Conservation (phyloP, 1,140 invertebrate species). For the Elysia chlorotica region DNA sequence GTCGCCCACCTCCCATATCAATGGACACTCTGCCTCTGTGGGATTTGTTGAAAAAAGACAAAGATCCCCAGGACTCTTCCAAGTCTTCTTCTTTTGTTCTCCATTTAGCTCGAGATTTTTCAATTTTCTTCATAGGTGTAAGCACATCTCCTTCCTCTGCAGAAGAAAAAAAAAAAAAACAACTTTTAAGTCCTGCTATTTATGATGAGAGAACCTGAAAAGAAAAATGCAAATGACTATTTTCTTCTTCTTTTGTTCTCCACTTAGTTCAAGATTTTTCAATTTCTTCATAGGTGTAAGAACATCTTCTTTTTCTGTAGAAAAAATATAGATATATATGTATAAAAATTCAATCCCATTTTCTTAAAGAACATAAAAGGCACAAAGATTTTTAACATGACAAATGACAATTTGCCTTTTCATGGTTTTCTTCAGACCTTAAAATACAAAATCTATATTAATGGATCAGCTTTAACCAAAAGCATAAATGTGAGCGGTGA, state of each 20-base stretch:
- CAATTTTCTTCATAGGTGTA: conserved; percentile 53
- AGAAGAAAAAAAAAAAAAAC: too few relatives aligned
- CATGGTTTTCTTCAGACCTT: too few relatives aligned
- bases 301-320: conserved; percentile 16
- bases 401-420: conserved; percentile 59
- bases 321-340: too few relatives aligned
- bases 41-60: conserved; percentile 57
- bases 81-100: conserved; percentile 41
- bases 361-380: too few relatives aligned
- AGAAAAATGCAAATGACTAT: conserved; percentile 59
- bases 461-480: too few relatives aligned
- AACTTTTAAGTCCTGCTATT: too few relatives aligned
- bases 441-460: too few relatives aligned
- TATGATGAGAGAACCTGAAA: too few relatives aligned
- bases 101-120: conserved; percentile 49
- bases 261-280: conserved; percentile 48
- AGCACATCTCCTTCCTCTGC: conserved; percentile 16
- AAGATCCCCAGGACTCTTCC: conserved; percentile 60
- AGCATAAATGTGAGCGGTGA: too few relatives aligned
- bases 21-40: conserved; percentile 58
- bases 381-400: too few relatives aligned
- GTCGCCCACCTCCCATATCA: conserved; percentile 56
- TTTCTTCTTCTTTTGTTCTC: conserved; percentile 48
- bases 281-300: conserved; percentile 52
- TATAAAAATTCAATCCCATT: too few relatives aligned